Conservation (phyloP, 2,888 invertebrate genomes). For the Sphinx pinastri region DNA sequence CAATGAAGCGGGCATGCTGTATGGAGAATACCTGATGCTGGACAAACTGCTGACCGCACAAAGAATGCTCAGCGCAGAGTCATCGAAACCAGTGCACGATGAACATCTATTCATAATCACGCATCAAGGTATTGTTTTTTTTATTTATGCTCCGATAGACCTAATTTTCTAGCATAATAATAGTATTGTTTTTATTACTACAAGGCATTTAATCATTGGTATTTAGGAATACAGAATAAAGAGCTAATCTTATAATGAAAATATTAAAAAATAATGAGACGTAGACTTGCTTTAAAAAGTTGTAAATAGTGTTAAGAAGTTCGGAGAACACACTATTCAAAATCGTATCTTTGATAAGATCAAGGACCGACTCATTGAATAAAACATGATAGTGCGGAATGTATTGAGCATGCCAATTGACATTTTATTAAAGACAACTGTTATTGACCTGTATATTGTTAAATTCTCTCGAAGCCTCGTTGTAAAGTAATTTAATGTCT, state of each 20-base stretch:
- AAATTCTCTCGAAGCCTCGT: no score
- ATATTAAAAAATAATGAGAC: no score
- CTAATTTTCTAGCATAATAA: background rate
- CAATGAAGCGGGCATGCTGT: conserved; percentile 91
- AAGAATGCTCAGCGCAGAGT: conserved; percentile 89
- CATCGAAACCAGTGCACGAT: conserved; percentile 93
- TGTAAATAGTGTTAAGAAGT: background rate
- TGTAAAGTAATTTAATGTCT: no score
- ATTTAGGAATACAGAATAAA: no score
- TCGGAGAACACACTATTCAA: background rate
- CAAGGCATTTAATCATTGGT: no score
- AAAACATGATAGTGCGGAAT: background rate
- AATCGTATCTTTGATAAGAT: background rate
- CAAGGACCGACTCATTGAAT: background rate
- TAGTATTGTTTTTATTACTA: no score
- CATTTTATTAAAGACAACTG: background rate
- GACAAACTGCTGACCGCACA: conserved; percentile 94
- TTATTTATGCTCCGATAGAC: background rate
- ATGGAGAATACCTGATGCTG: conserved; percentile 95
- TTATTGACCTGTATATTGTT: background rate
- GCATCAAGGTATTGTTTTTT: conserved; percentile 92
- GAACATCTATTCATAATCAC: conserved; percentile 99
- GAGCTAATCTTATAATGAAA: no score
- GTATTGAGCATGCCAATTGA: background rate
- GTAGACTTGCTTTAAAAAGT: background rate